Conservation (phyloP, 2,797 vertebrate species). For the Sebastes variabilis region DNA sequence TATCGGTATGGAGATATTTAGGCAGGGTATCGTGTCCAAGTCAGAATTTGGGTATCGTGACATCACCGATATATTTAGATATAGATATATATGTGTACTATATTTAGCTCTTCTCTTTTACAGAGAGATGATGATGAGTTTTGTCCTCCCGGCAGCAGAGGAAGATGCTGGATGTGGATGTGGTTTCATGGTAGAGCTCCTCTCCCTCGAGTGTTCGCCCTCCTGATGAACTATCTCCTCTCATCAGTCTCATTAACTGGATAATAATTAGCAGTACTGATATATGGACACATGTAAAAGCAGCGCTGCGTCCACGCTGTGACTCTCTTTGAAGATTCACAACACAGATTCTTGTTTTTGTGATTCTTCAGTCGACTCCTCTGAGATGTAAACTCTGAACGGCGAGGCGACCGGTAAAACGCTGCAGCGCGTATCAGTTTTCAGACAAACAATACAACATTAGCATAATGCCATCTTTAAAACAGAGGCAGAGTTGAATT, state of each 20-base stretch:
- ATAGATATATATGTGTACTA: no score
- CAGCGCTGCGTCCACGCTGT: not conserved
- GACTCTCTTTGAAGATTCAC: constrained; percentile 16
- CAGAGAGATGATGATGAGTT: not conserved
- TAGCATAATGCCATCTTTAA: constrained; percentile 32
- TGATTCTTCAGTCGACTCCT: not conserved
- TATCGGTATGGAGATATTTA: no score
- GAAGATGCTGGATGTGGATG: not conserved
- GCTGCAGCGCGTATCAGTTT: not conserved
- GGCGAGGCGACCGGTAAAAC: not conserved
- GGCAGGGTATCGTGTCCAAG: no score
- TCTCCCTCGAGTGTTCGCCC: not conserved
- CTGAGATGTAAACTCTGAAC: not conserved
- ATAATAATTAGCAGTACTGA: constrained; percentile 37
- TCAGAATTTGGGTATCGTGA: no score
- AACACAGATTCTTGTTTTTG: not conserved
- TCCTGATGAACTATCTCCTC: constrained; percentile 1
- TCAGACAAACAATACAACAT: constrained; percentile 39
- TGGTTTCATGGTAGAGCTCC: not conserved
- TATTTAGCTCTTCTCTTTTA: not conserved
- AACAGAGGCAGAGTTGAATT: constrained; percentile 12
- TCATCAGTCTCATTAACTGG: constrained; percentile 21
- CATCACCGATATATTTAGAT: no score
- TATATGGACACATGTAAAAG: not conserved
- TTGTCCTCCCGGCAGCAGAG: not conserved